Evolutionary conservation across 2,113 vertebrate genomes (phyloP), one percentile per base, ranked within the genome.

Genomic region (Nerophis lumbriciformis): DNA sequence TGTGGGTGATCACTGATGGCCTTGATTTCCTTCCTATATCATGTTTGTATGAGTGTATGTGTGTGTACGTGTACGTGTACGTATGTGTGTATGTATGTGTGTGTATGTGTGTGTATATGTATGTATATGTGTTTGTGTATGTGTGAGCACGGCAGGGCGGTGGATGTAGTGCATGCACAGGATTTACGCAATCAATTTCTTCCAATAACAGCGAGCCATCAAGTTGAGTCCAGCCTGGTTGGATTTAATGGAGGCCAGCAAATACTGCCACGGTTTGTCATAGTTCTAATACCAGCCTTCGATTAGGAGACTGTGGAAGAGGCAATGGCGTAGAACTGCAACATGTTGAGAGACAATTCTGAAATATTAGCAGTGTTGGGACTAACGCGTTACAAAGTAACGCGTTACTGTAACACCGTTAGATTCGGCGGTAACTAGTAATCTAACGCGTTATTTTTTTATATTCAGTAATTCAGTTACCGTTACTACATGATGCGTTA

Each of bases 141-240:
- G 52, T 14, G 14, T 1, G 16, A 5, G 14, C 10, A 56, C 1
- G 53, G 15, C 19, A 9, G 15, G 53, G 51, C 19, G 28, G 21
- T 7, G 8, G 21, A 19, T 35, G 10, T 9, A 39, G 16, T 21
- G 67, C 47, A 56, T 48, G 13, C 51, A 36, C 45, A 48, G 15
- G 65, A 76, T 66, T 50, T 39, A 48, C 56, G 21, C 5, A 51
- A 16, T 53, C 57, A 70, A 68, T 62, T 73, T 57, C 7, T 16
- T 35, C 16, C 51, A 69, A 36, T 53, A 63, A 54, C 48, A 39
- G 54, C 19, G 19, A 44, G 60, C 51, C 21, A 10, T 62, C 55
- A 57, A 57, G 10, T 35, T 14, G 37, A 14, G 16, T 13, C 6
- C 19, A 2, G 38, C 5, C 53, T 44, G 47, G 13, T 38, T 53